Conservation (phyloP, 2,113 vertebrate genomes). For the Amia ocellicauda region DNA sequence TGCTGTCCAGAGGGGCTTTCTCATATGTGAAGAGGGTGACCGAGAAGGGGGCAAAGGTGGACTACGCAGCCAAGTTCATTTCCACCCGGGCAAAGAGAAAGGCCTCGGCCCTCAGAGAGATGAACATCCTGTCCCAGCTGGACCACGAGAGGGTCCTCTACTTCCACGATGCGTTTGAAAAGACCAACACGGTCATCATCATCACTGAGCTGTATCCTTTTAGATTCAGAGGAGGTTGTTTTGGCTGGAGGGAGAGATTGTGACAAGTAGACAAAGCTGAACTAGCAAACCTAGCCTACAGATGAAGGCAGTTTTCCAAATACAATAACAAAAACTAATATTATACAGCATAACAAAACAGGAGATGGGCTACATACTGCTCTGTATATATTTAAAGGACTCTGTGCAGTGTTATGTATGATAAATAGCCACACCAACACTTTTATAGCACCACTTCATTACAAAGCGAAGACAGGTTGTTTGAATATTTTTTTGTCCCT, state of each 20-base stretch:
- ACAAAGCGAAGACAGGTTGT: too few relatives aligned
- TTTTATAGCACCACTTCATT: too few relatives aligned
- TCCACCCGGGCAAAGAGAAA: constrained; percentile 87
- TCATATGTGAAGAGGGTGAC: constrained; percentile 91
- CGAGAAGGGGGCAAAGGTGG: constrained; percentile 75
- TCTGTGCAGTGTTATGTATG: too few relatives aligned
- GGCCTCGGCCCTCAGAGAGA: constrained; percentile 75
- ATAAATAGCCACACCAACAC: too few relatives aligned
- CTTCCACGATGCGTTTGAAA: constrained; percentile 94
- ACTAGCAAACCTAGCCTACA: too few relatives aligned
- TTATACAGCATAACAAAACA: too few relatives aligned
- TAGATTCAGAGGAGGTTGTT: neutral
- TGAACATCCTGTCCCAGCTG: constrained; percentile 81
- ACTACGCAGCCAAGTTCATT: constrained; percentile 91
- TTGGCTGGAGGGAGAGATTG: neutral
- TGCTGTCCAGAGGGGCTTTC: constrained; percentile 80
- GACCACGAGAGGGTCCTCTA: constrained; percentile 86
- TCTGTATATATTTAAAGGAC: too few relatives aligned
- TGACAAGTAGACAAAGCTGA: too few relatives aligned
- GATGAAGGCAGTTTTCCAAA: too few relatives aligned
- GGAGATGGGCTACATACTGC: too few relatives aligned
- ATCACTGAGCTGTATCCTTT: constrained; percentile 92
- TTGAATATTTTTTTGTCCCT: too few relatives aligned
- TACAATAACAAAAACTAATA: too few relatives aligned
- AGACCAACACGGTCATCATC: constrained; percentile 82